Percentiles rank a stretch among this genome's conserved stretches.
Evolutionary conservation across 2,113 vertebrate genomes (phyloP).

Genomic region (Silurus meridionalis): DNA sequence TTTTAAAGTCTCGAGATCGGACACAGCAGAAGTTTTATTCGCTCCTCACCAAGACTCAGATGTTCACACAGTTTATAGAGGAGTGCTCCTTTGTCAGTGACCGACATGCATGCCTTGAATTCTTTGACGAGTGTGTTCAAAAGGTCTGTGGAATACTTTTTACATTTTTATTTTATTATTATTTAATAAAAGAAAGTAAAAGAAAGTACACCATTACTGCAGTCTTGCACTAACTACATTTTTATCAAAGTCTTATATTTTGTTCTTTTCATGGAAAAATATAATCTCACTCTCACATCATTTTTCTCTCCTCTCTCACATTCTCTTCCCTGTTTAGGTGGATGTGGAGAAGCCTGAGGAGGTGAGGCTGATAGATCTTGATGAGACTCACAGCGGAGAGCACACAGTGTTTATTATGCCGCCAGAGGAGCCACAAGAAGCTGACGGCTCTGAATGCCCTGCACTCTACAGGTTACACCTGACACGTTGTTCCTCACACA

Average conservation of each 20-base stretch:
- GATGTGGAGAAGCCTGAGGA: conserved; percentile 88
- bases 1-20: conserved; percentile 87
- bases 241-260: background rate
- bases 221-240: background rate
- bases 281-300: background rate
- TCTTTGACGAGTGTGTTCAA: conserved; percentile 90
- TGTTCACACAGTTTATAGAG: conserved; percentile 94
- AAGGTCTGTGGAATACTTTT: conserved; percentile 71
- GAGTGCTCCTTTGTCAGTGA: conserved; percentile 93
- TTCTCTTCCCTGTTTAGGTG: conserved; percentile 59
- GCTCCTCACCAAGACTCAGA: conserved; percentile 87
- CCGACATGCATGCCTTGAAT: conserved; percentile 85
- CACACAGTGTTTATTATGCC: conserved; percentile 94
- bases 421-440: conserved; percentile 80
- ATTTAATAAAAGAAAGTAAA: background rate
- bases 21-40: conserved; percentile 85
- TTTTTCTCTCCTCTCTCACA: background rate
- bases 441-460: conserved; percentile 75
- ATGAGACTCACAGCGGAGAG: conserved; percentile 84
- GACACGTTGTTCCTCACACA: background rate
- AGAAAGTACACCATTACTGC: too few relatives aligned
- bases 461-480: conserved; percentile 78
- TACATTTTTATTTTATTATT: background rate
- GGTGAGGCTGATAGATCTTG: conserved; percentile 80
- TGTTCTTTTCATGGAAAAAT: background rate